Conservation (phyloP, 1,140 invertebrate genomes). For the Philotrypesis tridentata region DNA sequence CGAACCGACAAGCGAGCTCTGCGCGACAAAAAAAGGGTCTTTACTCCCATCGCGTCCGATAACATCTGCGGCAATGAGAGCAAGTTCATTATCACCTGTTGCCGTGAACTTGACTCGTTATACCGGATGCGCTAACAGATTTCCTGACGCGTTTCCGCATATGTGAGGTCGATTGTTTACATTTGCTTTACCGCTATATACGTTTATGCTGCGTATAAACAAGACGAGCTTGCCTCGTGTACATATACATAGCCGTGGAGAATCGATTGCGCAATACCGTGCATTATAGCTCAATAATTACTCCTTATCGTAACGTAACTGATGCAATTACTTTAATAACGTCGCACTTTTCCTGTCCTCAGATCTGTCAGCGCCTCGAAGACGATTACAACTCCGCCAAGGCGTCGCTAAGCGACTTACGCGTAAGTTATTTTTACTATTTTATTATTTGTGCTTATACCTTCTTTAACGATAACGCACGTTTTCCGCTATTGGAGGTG, state of each 20-base stretch:
- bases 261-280: not conserved
- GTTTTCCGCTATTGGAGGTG: not conserved
- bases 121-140: not conserved
- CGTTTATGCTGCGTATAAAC: too few relatives aligned
- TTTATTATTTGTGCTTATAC: not conserved
- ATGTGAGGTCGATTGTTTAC: slow-evolving; percentile 19
- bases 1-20: not conserved
- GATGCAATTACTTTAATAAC: slow-evolving; percentile 13
- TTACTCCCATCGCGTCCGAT: too few relatives aligned
- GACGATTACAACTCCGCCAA: slow-evolving; percentile 83
- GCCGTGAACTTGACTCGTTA: slow-evolving; percentile 15
- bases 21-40: not conserved
- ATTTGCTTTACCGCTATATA: not conserved
- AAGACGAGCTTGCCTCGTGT: too few relatives aligned
- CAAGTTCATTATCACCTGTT: not conserved
- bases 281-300: not conserved
- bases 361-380: slow-evolving; percentile 92
- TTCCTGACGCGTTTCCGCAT: not conserved
- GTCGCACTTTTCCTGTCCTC: slow-evolving; percentile 54
- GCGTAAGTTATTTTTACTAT: slow-evolving; percentile 73
- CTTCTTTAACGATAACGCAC: not conserved
- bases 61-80: not conserved
- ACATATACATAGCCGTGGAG: not conserved
- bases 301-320: slow-evolving; percentile 16
- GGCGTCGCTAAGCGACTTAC: slow-evolving; percentile 75